Evolutionary conservation across 2,888 invertebrate species (phyloP).

Genomic region (Oscheius onirici): DNA sequence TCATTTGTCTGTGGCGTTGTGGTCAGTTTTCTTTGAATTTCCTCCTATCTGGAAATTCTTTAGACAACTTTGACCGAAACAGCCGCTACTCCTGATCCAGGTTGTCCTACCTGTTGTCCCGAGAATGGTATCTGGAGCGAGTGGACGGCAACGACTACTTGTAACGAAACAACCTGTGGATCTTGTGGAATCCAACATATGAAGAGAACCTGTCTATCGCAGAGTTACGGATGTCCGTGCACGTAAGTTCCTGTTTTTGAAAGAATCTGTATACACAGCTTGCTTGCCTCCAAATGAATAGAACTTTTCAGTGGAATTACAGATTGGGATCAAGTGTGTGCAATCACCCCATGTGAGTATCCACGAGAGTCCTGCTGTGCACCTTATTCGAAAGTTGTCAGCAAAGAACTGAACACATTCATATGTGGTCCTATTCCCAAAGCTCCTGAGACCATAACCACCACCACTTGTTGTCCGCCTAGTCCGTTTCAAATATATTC

Average conservation of each 20-base stretch:
- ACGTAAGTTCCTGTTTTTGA: neutral
- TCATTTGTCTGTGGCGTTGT: conserved; percentile 31
- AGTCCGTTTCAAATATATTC: neutral
- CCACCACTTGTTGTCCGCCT: neutral
- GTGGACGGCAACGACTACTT: neutral
- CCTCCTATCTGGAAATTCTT: neutral
- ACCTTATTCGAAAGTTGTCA: neutral
- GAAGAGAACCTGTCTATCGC: neutral
- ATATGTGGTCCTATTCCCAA: neutral
- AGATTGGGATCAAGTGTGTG: neutral
- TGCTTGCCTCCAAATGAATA: neutral
- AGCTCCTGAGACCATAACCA: neutral
- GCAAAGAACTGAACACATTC: neutral
- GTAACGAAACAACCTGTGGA: conserved; percentile 3
- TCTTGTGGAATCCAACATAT: neutral
- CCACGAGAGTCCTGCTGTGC: neutral
- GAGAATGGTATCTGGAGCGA: conserved; percentile 27
- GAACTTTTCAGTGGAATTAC: neutral
- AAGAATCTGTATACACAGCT: neutral
- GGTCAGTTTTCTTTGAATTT: neutral
- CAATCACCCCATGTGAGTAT: neutral
- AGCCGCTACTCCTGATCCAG: too few species aligned
- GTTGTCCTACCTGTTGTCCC: neutral
- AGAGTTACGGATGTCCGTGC: neutral
- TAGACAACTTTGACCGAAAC: too few species aligned